A percentile compares a stretch with the other conserved stretches of the same genome.
phyloP scores from a whole-genome alignment of 2,797 vertebrate species.

The Falco peregrinus region DNA sequence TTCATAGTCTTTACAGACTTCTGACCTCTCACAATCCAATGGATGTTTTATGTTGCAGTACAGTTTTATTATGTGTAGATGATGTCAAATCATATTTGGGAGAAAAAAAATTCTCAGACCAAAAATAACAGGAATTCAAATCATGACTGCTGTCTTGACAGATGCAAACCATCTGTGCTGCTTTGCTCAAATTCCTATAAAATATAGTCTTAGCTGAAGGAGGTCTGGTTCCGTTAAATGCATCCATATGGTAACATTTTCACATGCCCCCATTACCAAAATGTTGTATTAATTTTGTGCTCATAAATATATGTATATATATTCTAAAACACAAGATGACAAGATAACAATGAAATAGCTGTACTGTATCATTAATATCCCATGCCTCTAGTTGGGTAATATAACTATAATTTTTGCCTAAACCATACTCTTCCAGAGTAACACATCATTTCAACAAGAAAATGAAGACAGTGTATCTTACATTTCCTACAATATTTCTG shows the following conservation, averaged over 20 bases:
- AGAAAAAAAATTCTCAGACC: conserved; percentile 2
- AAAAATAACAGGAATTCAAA: conserved; percentile 37
- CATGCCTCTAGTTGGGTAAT: not conserved
- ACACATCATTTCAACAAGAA: not conserved
- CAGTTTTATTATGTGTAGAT: not conserved
- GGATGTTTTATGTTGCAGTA: not conserved
- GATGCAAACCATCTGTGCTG: conserved; percentile 44
- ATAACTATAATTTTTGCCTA: not conserved
- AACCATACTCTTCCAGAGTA: not conserved
- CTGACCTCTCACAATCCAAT: not conserved
- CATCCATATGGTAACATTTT: conserved; percentile 22
- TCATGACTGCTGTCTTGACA: conserved; percentile 33
- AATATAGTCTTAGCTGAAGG: conserved; percentile 2
- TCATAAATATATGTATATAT: not conserved
- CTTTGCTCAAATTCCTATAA: conserved; percentile 17
- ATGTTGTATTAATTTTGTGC: not conserved
- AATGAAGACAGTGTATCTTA: not conserved
- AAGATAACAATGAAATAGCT: not conserved
- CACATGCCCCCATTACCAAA: not conserved
- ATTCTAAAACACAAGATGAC: conserved; percentile 5
- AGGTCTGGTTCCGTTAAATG: conserved; percentile 29
- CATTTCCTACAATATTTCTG: not conserved
- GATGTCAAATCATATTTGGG: conserved; percentile 10
- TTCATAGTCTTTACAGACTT: not conserved
- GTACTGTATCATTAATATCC: not conserved